Evolutionary conservation across 2,888 invertebrate species (phyloP), one percentile per base, ranked within the genome.

Genomic region (Cyrtodaria siliqua): DNA sequence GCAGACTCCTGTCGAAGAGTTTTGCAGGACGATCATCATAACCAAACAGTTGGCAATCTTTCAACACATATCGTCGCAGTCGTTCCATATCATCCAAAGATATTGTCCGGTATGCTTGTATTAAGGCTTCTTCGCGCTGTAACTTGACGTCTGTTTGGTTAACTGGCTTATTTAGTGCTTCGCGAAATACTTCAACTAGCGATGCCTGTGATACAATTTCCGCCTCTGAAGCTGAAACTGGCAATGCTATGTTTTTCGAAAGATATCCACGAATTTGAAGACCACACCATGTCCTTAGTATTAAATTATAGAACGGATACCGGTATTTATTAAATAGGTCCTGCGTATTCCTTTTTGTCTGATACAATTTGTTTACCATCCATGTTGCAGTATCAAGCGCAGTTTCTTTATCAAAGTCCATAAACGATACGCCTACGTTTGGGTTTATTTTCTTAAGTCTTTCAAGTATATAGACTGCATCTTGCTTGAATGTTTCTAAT

Each of bases 1-100:
- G 33, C 4, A 8, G 33, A 33, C 33, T 33, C 18, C 83, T 68
- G 26, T 72, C 53, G 59, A 84, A 84, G 1, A 83, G 38, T 38
- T 50, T 40, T 9, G 23, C 18, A 0, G 83, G 83, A 14, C 63
- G 40, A 9, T 71, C 56, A 26, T 85, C 83, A 66, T 89, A 89
- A 18, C 81, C 81, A 69, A 89, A 89, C n/a, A 89, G 38, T n/a
- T 73, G 52, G 50, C 86, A 87, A 61, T 89, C 89, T 33, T 76
- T 73, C 3, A 38, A 29, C n/a, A 86, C 83, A 38, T 84, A 71
- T 18, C 81, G 56, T 33, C 74, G 23, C 2, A 87, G 66, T 56
- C 68, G 71, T 24, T 79, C 67, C 57, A 87, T 61, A 24, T 86
- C 78, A 1, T 66, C 61, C 14, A 56, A 27, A 6, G 84, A 55